Percentiles rank a stretch among this genome's conserved stretches.
These are phyloP conservation scores for Fundulus diaphanus DNA, from an alignment of 2,797 vertebrate genomes.

Conservation along the genomic window DNA sequence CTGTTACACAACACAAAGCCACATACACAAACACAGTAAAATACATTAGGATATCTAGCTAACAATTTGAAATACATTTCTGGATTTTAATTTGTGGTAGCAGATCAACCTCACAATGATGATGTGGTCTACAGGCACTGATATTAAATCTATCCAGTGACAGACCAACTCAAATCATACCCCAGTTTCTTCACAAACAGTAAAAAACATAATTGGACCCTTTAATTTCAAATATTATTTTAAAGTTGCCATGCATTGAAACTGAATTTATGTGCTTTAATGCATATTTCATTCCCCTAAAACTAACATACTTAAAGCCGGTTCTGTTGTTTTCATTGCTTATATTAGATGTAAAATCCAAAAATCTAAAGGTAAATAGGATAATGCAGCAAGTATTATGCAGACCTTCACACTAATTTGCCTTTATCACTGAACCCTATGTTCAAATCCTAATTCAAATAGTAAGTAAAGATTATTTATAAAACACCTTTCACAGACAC, in stretches of 20 bases:
- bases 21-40: conserved; percentile 18
- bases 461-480: too few species aligned
- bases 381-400: not conserved
- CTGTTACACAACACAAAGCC: conserved; percentile 21
- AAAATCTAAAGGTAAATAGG: not conserved
- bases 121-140: conserved; percentile 23
- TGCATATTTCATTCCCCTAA: not conserved
- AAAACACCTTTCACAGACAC: too few species aligned
- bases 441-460: too few species aligned
- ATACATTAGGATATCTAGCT: conserved; percentile 34
- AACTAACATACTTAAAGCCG: not conserved
- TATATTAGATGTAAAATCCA: not conserved
- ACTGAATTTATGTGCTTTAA: not conserved
- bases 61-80: conserved; percentile 37
- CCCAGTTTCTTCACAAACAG: conserved; percentile 8
- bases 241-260: not conserved
- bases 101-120: conserved; percentile 2
- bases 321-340: not conserved
- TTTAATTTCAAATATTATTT: conserved; percentile 1
- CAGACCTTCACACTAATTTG: not conserved
- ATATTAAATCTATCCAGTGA: conserved; percentile 42
- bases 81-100: conserved; percentile 39
- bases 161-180: conserved; percentile 35
- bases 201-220: conserved; percentile 33
- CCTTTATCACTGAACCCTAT: not conserved